A percentile compares a stretch with the other conserved stretches of the same genome.
Conservation (phyloP, 2,888 invertebrate genomes). For the Euphydryas editha region DNA sequence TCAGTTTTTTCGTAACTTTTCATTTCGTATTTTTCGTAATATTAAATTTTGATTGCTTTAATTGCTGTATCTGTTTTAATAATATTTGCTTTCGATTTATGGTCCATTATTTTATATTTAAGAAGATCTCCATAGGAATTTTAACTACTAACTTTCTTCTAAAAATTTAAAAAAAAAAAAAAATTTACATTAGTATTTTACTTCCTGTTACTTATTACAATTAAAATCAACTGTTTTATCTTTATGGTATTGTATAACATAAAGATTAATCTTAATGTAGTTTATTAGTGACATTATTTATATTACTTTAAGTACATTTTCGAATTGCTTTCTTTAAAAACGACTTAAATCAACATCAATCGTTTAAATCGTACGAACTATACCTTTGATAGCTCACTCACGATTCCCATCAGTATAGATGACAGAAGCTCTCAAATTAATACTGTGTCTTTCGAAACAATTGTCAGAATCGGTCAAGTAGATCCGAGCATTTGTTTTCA, state of each 20-base stretch:
- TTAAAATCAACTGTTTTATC: too few species aligned
- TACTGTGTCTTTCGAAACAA: constrained; percentile 48
- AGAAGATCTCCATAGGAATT: too few species aligned
- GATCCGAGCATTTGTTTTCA: constrained; percentile 49
- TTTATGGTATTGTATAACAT: too few species aligned
- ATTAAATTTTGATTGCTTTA: not conserved
- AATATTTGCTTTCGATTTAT: too few species aligned
- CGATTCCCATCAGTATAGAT: constrained; percentile 31
- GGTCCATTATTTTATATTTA: too few species aligned
- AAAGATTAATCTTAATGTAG: too few species aligned
- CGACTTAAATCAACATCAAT: not conserved
- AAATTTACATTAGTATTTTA: too few species aligned
- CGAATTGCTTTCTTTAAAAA: not conserved
- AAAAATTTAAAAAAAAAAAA: too few species aligned
- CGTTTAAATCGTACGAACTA: not conserved
- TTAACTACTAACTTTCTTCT: too few species aligned
- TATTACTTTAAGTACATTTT: not conserved
- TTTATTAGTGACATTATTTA: too few species aligned
- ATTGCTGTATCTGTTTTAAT: too few species aligned
- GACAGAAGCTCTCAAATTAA: constrained; percentile 41
- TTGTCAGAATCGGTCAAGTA: constrained; percentile 50
- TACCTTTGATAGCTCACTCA: not conserved
- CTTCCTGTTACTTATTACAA: too few species aligned
- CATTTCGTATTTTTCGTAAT: not conserved
- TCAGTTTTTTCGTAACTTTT: not conserved